These are phyloP conservation scores for Ectemnius continuus DNA, from an alignment of 2,888 invertebrate species.

Conservation along the genomic window DNA sequence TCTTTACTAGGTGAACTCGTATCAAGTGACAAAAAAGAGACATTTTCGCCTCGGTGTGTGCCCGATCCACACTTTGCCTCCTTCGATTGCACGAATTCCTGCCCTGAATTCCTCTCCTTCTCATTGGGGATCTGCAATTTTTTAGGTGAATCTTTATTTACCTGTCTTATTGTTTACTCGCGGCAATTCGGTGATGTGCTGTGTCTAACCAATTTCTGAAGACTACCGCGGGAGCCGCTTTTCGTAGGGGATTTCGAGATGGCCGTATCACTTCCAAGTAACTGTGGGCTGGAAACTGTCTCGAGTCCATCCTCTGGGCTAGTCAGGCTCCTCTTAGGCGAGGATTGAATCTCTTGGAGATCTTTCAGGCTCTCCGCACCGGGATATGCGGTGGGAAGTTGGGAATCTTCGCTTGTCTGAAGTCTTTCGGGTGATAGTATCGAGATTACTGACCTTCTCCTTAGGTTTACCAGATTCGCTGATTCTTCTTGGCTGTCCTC, in stretches of 20 bases:
- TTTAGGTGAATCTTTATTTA: no score
- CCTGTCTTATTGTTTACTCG: no score
- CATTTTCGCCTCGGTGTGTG: conserved; percentile 29
- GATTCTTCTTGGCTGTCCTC: conserved; percentile 9
- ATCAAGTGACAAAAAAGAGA: conserved; percentile 25
- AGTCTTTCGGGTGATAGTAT: conserved; percentile 27
- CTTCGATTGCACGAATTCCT: conserved; percentile 19
- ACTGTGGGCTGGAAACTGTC: conserved; percentile 17
- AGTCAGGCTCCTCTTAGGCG: conserved; percentile 5
- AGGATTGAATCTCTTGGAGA: background rate
- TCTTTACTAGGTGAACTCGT: conserved; percentile 19
- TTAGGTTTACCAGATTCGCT: background rate
- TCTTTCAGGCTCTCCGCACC: conserved; percentile 7
- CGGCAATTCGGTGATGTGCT: background rate
- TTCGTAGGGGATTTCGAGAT: conserved; percentile 37
- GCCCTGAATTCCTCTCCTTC: no score
- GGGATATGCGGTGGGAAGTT: conserved; percentile 19
- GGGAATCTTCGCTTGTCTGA: conserved; percentile 20
- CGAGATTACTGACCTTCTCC: conserved; percentile 35
- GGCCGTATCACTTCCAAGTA: conserved; percentile 26
- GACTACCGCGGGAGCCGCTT: conserved; percentile 27
- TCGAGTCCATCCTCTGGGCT: conserved; percentile 34
- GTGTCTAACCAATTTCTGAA: conserved; percentile 40
- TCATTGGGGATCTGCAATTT: conserved; percentile 26
- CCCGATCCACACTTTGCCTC: conserved; percentile 41